A percentile compares a stretch with the other conserved stretches of the same genome.
Evolutionary conservation across 2,797 vertebrate genomes (phyloP).

Genomic region (Anguilla marmorata): DNA sequence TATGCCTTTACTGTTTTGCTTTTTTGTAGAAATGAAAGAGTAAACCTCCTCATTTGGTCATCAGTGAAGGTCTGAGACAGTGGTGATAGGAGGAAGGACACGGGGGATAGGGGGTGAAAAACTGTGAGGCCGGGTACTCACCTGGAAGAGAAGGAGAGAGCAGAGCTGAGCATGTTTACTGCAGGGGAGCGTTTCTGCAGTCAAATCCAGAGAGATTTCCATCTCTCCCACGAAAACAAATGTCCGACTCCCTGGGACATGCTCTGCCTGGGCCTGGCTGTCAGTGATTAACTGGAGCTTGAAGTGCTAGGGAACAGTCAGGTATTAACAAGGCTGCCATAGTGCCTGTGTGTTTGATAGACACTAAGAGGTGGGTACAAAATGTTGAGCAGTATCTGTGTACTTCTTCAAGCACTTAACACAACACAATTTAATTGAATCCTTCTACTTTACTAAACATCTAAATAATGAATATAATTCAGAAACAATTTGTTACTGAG

Average conservation of each 20-base stretch:
- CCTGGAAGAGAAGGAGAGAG: slow-evolving; percentile 9
- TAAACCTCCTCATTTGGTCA: background rate
- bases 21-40: background rate
- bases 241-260: background rate
- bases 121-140: background rate
- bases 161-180: background rate
- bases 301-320: background rate
- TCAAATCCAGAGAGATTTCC: slow-evolving; percentile 6
- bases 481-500: background rate
- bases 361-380: background rate
- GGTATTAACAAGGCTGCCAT: background rate
- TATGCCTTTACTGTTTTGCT: background rate
- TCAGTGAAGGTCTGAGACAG: background rate
- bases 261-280: background rate
- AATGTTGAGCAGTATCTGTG: background rate
- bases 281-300: background rate
- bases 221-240: background rate
- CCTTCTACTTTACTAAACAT: background rate
- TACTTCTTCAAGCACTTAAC: background rate
- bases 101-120: background rate
- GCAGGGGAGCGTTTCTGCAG: background rate
- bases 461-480: background rate
- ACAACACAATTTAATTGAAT: background rate
- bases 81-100: background rate
- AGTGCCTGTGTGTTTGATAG: background rate